Conservation (phyloP, 2,113 vertebrate species). For the Solenodon paradoxus region DNA sequence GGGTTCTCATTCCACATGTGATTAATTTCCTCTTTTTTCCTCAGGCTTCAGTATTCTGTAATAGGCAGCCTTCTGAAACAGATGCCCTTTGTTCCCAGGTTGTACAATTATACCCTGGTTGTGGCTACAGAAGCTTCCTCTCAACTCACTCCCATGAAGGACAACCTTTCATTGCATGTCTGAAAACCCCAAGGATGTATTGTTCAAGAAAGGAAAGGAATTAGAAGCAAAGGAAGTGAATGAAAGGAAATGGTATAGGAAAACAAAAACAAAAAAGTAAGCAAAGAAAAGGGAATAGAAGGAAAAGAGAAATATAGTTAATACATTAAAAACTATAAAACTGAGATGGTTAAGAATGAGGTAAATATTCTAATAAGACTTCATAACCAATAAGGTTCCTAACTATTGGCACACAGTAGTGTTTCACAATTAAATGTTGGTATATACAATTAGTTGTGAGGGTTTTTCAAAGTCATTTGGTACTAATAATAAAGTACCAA, state of each 20-base stretch:
- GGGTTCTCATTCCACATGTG: background rate
- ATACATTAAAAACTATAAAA: background rate
- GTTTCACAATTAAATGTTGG: background rate
- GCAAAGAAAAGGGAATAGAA: background rate
- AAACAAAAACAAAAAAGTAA: background rate
- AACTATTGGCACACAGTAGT: background rate
- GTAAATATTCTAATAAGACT: background rate
- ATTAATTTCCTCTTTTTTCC: background rate
- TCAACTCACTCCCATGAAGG: background rate
- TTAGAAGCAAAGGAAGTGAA: background rate
- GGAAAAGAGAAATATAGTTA: background rate
- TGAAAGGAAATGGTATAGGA: background rate
- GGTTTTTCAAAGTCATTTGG: background rate
- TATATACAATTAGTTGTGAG: background rate
- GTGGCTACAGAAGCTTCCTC: background rate
- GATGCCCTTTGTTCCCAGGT: background rate
- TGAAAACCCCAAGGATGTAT: background rate
- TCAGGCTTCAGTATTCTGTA: background rate
- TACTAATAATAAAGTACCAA: background rate
- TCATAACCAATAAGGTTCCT: too few species aligned
- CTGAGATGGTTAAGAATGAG: background rate
- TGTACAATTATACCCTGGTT: background rate
- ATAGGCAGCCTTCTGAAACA: background rate
- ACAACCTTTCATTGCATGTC: background rate
- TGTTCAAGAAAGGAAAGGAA: background rate